Evolutionary conservation across 2,888 invertebrate genomes (phyloP).

Genomic region (Himalopsyche kuldschensis): DNA sequence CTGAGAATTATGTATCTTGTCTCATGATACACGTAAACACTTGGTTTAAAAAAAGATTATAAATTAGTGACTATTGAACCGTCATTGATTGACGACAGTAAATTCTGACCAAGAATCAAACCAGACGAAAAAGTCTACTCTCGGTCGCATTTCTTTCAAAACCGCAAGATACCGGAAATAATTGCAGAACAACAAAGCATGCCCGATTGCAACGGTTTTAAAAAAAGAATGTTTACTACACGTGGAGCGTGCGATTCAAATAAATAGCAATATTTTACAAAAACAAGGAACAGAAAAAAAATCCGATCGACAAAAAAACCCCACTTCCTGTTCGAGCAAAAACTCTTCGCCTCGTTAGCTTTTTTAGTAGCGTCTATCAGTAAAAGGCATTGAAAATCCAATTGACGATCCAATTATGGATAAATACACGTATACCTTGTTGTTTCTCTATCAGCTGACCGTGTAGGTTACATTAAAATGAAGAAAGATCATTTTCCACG

Average conservation of each 20-base stretch:
- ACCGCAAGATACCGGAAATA: background rate
- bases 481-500: no score
- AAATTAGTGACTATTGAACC: background rate
- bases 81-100: background rate
- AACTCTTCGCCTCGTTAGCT: background rate
- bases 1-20: no score
- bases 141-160: background rate
- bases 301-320: background rate
- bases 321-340: background rate
- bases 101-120: no score
- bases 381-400: no score
- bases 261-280: background rate
- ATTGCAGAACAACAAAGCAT: background rate
- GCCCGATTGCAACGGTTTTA: background rate
- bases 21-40: no score
- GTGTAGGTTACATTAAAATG: no score
- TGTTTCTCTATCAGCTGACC: no score
- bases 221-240: background rate
- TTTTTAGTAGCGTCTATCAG: no score
- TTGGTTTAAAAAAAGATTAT: no score
- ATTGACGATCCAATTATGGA: no score
- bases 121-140: background rate
- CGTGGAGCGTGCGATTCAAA: background rate
- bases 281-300: background rate
- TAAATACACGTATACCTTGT: no score